A percentile compares a stretch with the other conserved stretches of the same genome.
These are phyloP conservation scores for Bombyx mori DNA, from an alignment of 1,140 invertebrate genomes.

Conservation along the genomic window ASM3026992v2 NC_085114.1:12603501-12604000, in stretches of 20 bases:
- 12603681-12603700: constrained; percentile 99
- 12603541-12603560: too few species aligned
- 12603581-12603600: too few species aligned
- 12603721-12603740: constrained; percentile 97
- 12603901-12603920: too few species aligned
- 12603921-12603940: too few species aligned
- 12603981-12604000: constrained; percentile 98
- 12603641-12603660: constrained; percentile 99
- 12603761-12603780: constrained; percentile 99
- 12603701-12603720: constrained; percentile 98
- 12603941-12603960: too few species aligned
- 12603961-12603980: constrained; percentile 14
- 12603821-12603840: constrained; percentile 85
- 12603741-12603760: constrained; percentile 97
- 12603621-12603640: constrained; percentile 84
- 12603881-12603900: too few species aligned
- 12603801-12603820: constrained; percentile 99
- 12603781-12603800: constrained; percentile 99
- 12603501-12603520: too few species aligned
- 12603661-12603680: constrained; percentile 99
- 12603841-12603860: too few species aligned
- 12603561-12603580: too few species aligned
- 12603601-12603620: not conserved
- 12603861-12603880: too few species aligned
- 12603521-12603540: too few species aligned